These are phyloP conservation scores for Nasua narica DNA, from an alignment of 2,797 vertebrate species.

Conservation along the genomic window DNA sequence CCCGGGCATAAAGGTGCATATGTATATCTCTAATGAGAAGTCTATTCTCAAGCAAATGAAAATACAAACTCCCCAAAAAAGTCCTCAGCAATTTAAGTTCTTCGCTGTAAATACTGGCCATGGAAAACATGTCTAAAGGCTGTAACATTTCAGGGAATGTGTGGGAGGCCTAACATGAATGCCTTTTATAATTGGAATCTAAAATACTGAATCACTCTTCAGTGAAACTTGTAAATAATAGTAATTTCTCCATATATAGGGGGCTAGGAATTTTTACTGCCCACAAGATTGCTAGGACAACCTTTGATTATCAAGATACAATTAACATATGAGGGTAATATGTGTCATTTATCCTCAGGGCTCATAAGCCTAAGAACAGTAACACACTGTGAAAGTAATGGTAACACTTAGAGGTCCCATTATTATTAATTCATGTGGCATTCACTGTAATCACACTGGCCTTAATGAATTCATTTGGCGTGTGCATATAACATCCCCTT, in stretches of 20 bases:
- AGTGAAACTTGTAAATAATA: slow-evolving; percentile 76
- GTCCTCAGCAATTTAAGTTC: neutral
- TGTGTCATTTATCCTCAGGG: slow-evolving; percentile 84
- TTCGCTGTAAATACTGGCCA: neutral
- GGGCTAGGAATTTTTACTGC: slow-evolving; percentile 80
- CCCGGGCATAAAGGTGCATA: neutral
- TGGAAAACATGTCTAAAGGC: neutral
- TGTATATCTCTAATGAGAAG: neutral
- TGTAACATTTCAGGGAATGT: neutral
- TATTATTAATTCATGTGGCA: slow-evolving; percentile 89
- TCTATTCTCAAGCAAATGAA: neutral
- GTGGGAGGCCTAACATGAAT: slow-evolving; percentile 6
- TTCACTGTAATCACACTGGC: slow-evolving; percentile 85
- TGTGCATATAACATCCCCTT: slow-evolving; percentile 80
- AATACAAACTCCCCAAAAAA: neutral
- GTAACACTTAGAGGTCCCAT: slow-evolving; percentile 85
- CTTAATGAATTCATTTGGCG: slow-evolving; percentile 85
- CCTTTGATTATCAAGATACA: slow-evolving; percentile 84
- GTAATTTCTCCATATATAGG: slow-evolving; percentile 75
- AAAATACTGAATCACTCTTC: slow-evolving; percentile 71
- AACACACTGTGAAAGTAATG: slow-evolving; percentile 87
- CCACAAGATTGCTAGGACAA: slow-evolving; percentile 77
- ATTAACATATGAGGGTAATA: slow-evolving; percentile 84
- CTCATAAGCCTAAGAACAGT: slow-evolving; percentile 83
- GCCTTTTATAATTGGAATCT: slow-evolving; percentile 69